Evolutionary conservation across 1,140 invertebrate species (phyloP).

Genomic region (Popillia japonica): DNA sequence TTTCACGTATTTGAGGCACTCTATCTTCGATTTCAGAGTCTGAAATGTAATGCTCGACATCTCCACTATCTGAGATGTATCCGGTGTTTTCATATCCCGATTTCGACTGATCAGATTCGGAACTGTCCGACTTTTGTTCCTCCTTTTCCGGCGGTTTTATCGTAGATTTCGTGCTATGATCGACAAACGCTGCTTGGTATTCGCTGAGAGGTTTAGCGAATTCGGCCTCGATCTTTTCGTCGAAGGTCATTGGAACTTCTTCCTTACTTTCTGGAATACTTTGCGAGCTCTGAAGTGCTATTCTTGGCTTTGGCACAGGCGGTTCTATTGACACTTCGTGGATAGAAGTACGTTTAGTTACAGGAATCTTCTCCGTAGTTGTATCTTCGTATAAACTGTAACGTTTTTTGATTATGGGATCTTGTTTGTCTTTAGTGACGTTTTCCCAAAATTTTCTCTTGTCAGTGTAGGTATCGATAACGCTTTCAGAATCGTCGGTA

Average conservation of each 20-base stretch:
- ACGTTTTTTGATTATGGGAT: constrained; percentile 48
- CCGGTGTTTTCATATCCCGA: constrained; percentile 56
- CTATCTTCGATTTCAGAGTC: constrained; percentile 60
- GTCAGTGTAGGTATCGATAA: constrained; percentile 59
- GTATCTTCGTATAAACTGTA: constrained; percentile 52
- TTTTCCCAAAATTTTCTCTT: constrained; percentile 65
- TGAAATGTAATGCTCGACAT: constrained; percentile 59
- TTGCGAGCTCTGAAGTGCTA: constrained; percentile 47
- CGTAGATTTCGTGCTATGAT: constrained; percentile 45
- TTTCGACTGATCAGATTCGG: constrained; percentile 55
- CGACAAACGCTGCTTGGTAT: constrained; percentile 55
- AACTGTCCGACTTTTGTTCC: constrained; percentile 47
- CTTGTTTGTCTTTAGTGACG: constrained; percentile 49
- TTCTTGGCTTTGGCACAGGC: constrained; percentile 61
- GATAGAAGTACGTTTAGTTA: constrained; percentile 52
- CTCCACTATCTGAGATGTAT: constrained; percentile 59
- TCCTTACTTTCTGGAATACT: constrained; percentile 44
- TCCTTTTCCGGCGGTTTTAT: constrained; percentile 36
- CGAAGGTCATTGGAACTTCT: constrained; percentile 30
- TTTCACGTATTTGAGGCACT: constrained; percentile 58
- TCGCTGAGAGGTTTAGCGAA: constrained; percentile 45
- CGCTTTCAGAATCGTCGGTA: constrained; percentile 44
- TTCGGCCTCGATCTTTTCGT: constrained; percentile 46
- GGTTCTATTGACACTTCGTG: constrained; percentile 52
- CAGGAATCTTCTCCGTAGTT: constrained; percentile 46